These are phyloP conservation scores for Bugulina stolonifera DNA, from an alignment of 2,888 invertebrate species.

Conservation along the genomic window DNA sequence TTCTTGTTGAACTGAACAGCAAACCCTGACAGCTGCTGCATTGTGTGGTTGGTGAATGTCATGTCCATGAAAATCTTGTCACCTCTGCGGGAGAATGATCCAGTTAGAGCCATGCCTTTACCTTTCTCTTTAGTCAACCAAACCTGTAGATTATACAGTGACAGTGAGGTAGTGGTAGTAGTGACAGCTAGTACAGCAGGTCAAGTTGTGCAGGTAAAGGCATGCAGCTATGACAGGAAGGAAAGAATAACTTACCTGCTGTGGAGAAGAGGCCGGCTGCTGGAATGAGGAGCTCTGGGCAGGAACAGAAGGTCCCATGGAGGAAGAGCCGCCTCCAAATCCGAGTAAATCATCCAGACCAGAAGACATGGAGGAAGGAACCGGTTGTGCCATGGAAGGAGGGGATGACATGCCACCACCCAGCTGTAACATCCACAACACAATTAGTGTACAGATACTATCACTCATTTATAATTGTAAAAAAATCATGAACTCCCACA, in stretches of 20 bases:
- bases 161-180: no score
- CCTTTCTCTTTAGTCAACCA: slow-evolving; percentile 21
- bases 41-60: slow-evolving; percentile 92
- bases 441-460: no score
- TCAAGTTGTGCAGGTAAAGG: neutral
- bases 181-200: no score
- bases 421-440: neutral
- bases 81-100: slow-evolving; percentile 75
- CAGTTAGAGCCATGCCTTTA: slow-evolving; percentile 86
- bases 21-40: slow-evolving; percentile 93
- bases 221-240: neutral
- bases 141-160: slow-evolving; percentile 2
- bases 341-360: slow-evolving; percentile 20
- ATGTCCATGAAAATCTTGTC: slow-evolving; percentile 89
- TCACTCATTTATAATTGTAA: no score
- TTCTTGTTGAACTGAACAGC: slow-evolving; percentile 99
- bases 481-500: no score
- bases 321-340: neutral
- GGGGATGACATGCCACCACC: neutral
- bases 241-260: neutral
- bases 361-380: neutral
- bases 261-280: neutral
- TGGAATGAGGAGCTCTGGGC: neutral
- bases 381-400: neutral
- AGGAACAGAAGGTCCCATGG: neutral